Base-by-base conservation (phyloP, 1,140 invertebrate genomes). In the Asobara japonica region DNA sequence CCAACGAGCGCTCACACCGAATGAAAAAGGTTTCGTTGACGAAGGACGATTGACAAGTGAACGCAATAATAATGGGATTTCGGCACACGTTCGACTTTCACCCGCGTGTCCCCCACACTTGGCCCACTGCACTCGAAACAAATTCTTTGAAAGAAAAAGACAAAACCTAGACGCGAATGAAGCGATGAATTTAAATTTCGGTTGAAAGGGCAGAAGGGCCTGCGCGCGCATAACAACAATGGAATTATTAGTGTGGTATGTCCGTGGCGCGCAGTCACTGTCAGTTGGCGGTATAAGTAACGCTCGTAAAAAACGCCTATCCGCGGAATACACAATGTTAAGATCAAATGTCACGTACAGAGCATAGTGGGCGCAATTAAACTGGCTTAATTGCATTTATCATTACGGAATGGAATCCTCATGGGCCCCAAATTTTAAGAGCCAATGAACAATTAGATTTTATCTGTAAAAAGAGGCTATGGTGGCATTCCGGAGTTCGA, bases 1-100 rank as follows among this genome's bases (percentile, higher is more conserved):
- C 51, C 13, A 56, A 56, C 51, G 25, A 56, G 11, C 18, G 22
- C 18, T 56, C 33, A 33, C 30, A 18, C 56, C 36, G 41, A 69
- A 16, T 62, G 56, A 64, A 25, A 38, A 10, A 45, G 48, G 20
- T 72, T 67, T 66, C 41, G n/a, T 51, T 33, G 22, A 25, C 62
- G 73, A 74, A 74, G 73, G 73, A 70, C 73, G 62, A 71, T 74
- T 74, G 73, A 74, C 68, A 74, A 69, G 68, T 71, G 64, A 74
- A 70, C 64, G 73, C 73, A 74, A 74, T 70, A 69, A 70, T 70
- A 69, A 74, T 69, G 48, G 51, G 41, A 65, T 74, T 74, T 74
- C 69, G 68, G 65, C 45, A 74, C 41, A 38, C 31, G 45, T 65
- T 70, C 27, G 48, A 74, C 73, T 74, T 74, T 74, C 73, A 70